A percentile compares a stretch with the other conserved stretches of the same genome.
These are phyloP conservation scores for Campylomormyrus tamandua DNA, from an alignment of 2,113 vertebrate species.

Conservation along the genomic window DNA sequence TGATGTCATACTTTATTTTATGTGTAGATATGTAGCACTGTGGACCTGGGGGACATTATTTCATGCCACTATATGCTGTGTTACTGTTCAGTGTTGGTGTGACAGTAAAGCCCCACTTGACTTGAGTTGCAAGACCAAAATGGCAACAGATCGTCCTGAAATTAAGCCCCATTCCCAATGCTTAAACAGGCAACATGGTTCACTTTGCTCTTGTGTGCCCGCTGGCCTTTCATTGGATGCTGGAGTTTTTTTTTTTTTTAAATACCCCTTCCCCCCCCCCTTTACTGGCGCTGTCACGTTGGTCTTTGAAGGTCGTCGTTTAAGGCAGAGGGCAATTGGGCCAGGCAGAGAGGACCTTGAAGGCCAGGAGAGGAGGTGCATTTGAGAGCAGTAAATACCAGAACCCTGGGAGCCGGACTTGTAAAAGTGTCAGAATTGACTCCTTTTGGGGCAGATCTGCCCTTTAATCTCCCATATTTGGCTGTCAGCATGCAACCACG, in stretches of 20 bases:
- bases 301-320: background rate
- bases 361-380: constrained; percentile 38
- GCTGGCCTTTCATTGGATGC: background rate
- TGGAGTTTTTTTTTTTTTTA: background rate
- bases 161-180: background rate
- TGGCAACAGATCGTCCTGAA: background rate
- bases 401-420: constrained; percentile 51
- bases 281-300: background rate
- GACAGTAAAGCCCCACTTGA: background rate
- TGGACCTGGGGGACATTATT: no score
- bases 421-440: constrained; percentile 61
- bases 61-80: no score
- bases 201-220: background rate
- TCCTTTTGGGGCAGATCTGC: constrained; percentile 34
- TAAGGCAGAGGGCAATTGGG: background rate
- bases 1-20: background rate
- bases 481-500: background rate
- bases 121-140: background rate
- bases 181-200: background rate
- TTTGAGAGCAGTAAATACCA: constrained; percentile 55
- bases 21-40: background rate
- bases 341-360: background rate
- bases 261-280: background rate
- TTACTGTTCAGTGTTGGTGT: background rate
- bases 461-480: constrained; percentile 27